Evolutionary conservation across 2,113 vertebrate species (phyloP).

Genomic region (Burhinus bistriatus): DNA sequence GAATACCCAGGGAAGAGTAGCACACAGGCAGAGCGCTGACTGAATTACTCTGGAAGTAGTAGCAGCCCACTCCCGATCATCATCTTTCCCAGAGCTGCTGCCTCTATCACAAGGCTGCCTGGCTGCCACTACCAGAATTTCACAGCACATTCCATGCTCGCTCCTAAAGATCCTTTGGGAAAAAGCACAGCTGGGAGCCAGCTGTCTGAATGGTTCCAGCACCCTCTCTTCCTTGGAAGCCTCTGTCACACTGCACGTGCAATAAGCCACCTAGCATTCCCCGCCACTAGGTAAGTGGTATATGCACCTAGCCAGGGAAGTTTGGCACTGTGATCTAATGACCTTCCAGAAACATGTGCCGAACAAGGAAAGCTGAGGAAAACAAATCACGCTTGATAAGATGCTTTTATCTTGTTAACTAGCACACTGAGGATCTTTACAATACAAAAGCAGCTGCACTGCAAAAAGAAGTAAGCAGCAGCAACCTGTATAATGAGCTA

Average conservation of each 20-base stretch:
- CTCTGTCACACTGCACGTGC: neutral
- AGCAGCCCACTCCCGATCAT: neutral
- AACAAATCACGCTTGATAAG: neutral
- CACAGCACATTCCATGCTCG: neutral
- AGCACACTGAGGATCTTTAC: neutral
- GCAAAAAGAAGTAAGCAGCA: neutral
- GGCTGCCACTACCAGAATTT: slow-evolving; percentile 17
- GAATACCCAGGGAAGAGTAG: neutral
- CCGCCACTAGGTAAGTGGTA: neutral
- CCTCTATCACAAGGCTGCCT: neutral
- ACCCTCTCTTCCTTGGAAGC: neutral
- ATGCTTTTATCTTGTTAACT: neutral
- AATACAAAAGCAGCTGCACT: neutral
- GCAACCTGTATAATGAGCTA: neutral
- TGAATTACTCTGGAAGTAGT: neutral
- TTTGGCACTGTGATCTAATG: neutral
- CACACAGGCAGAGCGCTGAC: neutral
- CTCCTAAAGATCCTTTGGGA: slow-evolving; percentile 8
- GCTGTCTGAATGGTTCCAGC: neutral
- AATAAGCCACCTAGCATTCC: neutral
- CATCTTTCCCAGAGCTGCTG: neutral
- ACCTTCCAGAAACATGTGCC: neutral
- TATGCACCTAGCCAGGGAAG: neutral
- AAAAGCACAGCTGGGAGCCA: slow-evolving; percentile 5
- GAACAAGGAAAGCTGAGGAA: neutral